These are phyloP conservation scores for Brachymystax lenok DNA, from an alignment of 2,797 vertebrate genomes.

Conservation along the genomic window DNA sequence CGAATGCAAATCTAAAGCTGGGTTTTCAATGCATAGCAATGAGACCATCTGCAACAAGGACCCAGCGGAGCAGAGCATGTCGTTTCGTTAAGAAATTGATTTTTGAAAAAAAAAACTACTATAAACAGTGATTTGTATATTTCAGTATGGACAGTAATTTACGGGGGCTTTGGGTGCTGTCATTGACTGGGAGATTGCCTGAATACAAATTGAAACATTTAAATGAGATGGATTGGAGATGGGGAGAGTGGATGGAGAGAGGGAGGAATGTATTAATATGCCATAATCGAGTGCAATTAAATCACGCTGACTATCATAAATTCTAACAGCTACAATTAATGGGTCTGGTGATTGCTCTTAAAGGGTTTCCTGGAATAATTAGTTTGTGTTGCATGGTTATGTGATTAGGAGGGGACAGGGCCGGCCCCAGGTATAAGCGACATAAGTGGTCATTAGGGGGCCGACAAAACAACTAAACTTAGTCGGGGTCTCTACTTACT, in stretches of 20 bases:
- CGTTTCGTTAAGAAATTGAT: conserved; percentile 46
- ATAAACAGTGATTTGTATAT: conserved; percentile 25
- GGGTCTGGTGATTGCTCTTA: conserved; percentile 72
- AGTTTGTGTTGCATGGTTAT: conserved; percentile 48
- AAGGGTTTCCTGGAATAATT: conserved; percentile 67
- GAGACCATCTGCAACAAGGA: conserved; percentile 70
- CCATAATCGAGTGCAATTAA: conserved; percentile 65
- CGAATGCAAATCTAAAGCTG: conserved; percentile 75
- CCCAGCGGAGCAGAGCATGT: conserved; percentile 61
- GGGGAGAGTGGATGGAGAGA: conserved; percentile 4
- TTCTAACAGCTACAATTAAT: conserved; percentile 73
- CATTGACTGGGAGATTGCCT: conserved; percentile 9
- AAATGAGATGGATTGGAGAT: conserved; percentile 50
- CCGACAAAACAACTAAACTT: no score
- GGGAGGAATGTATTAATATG: conserved; percentile 59
- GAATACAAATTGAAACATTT: conserved; percentile 34
- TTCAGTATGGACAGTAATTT: conserved; percentile 33
- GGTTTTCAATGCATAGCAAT: conserved; percentile 78
- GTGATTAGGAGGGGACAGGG: background rate
- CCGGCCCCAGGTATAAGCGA: no score
- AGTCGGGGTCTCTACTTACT: no score
- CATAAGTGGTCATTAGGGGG: no score
- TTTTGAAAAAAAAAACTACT: conserved; percentile 4
- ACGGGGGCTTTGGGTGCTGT: conserved; percentile 2
- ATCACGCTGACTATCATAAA: conserved; percentile 72